A percentile compares a stretch with the other conserved stretches of the same genome.
These are phyloP conservation scores for Euplagia quadripunctaria DNA, from an alignment of 2,888 invertebrate species.

Conservation along the genomic window DNA sequence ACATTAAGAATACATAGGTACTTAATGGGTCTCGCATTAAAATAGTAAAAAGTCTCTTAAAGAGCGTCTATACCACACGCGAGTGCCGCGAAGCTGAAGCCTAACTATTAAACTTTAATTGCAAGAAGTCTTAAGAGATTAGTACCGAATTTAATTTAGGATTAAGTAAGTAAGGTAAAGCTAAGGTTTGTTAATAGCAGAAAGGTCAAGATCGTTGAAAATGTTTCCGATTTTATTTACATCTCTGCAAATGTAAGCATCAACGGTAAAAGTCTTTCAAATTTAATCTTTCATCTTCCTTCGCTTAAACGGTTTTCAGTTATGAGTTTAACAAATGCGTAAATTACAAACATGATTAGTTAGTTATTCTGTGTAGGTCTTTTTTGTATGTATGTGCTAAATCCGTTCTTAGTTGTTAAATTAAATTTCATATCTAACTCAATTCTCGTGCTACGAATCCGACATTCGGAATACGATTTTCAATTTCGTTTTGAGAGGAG, in stretches of 20 bases:
- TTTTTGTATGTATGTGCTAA: background rate
- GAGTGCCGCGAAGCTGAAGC: background rate
- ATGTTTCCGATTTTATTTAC: background rate
- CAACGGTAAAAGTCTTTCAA: background rate
- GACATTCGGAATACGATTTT: constrained; percentile 34
- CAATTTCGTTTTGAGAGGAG: constrained; percentile 46
- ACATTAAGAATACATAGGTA: background rate
- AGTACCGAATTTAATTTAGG: background rate
- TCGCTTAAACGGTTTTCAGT: background rate
- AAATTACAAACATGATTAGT: background rate
- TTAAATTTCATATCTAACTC: constrained; percentile 37
- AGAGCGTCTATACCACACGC: background rate
- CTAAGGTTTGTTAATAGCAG: background rate
- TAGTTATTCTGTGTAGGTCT: background rate
- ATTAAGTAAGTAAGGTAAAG: too few relatives aligned
- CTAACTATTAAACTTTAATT: background rate
- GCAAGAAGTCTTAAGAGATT: background rate
- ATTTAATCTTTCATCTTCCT: background rate
- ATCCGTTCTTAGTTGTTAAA: constrained; percentile 21
- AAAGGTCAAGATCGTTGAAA: constrained; percentile 8
- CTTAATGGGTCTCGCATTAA: background rate
- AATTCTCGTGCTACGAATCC: constrained; percentile 30
- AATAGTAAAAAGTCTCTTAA: background rate
- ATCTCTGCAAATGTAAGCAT: background rate
- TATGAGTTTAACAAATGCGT: background rate